Evolutionary conservation across 35 echinoderm and acorn worm genomes (phyloP).

Genomic region (Holothuria glaberrima): DNA sequence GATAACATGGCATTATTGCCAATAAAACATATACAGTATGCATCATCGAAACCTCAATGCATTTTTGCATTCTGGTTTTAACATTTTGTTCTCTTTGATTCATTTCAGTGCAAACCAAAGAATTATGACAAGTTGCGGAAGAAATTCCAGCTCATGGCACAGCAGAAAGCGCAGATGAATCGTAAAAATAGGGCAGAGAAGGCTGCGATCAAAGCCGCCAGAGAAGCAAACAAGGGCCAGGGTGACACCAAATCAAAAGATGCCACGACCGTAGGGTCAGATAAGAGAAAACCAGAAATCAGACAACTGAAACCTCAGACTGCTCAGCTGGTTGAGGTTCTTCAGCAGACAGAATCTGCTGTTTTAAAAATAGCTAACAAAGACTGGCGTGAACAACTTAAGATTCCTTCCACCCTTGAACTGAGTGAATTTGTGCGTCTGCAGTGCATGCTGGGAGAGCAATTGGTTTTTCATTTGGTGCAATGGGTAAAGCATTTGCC

Average conservation of each 20-base stretch:
- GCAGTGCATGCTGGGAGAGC: conserved; percentile 90
- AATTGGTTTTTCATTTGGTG: conserved; percentile 95
- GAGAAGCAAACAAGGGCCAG: conserved; percentile 87
- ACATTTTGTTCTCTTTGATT: neutral
- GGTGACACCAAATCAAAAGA: conserved; percentile 65
- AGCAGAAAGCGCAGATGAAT: conserved; percentile 93
- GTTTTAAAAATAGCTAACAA: conserved; percentile 79
- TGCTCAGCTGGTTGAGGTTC: conserved; percentile 90
- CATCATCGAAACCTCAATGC: too few species aligned
- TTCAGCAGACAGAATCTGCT: conserved; percentile 96
- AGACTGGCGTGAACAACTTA: conserved; percentile 56
- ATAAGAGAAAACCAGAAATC: conserved; percentile 55
- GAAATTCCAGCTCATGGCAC: conserved; percentile 97
- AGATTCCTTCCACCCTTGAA: conserved; percentile 67
- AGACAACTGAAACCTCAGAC: conserved; percentile 85
- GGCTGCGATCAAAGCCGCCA: conserved; percentile 89
- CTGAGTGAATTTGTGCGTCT: conserved; percentile 76
- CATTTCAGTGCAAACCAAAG: conserved; percentile 94
- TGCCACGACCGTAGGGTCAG: neutral
- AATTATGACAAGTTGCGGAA: conserved; percentile 98
- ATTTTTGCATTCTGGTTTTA: too few species aligned
- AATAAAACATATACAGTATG: too few species aligned
- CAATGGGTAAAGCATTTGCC: conserved; percentile 99
- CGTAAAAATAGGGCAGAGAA: conserved; percentile 93
- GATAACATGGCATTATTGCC: too few species aligned